Percentiles rank a stretch among this genome's conserved stretches.
phyloP scores from a whole-genome alignment of 1,140 invertebrate genomes.

The Planococcus citri region DNA sequence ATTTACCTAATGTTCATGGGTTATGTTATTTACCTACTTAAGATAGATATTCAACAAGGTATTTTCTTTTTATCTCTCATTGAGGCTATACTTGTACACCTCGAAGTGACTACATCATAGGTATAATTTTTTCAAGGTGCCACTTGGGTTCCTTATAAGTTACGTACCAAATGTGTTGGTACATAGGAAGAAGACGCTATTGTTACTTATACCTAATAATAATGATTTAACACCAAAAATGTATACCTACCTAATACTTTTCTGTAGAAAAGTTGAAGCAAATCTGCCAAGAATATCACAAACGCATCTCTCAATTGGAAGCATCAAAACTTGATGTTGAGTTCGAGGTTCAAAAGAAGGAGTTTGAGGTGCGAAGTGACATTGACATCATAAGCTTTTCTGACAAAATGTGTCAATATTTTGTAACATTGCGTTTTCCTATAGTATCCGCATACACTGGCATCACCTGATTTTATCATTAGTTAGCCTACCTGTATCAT shows the following conservation, averaged over 20 bases:
- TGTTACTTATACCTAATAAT: too few species aligned
- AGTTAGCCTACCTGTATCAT: not conserved
- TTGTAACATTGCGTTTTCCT: too few species aligned
- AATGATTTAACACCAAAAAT: not conserved
- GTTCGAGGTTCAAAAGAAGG: slow-evolving; percentile 82
- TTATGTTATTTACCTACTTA: too few species aligned
- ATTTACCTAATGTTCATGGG: not conserved
- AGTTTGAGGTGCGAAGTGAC: slow-evolving; percentile 55
- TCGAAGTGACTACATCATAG: too few species aligned
- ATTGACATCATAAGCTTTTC: not conserved
- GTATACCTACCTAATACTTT: slow-evolving; percentile 12
- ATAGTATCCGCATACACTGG: too few species aligned
- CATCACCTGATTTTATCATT: too few species aligned
- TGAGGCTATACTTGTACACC: too few species aligned
- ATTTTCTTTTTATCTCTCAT: too few species aligned
- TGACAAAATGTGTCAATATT: too few species aligned
- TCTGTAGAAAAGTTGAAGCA: slow-evolving; percentile 51
- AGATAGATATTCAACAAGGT: too few species aligned
- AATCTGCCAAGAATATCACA: slow-evolving; percentile 74
- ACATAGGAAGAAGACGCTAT: not conserved
- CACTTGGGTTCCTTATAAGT: too few species aligned
- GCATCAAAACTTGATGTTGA: slow-evolving; percentile 95
- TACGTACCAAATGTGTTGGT: not conserved
- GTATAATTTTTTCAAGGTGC: too few species aligned
- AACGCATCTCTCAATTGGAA: slow-evolving; percentile 73